Evolutionary conservation across 2,113 vertebrate species (phyloP).

Genomic region (Ploceus nigricollis): DNA sequence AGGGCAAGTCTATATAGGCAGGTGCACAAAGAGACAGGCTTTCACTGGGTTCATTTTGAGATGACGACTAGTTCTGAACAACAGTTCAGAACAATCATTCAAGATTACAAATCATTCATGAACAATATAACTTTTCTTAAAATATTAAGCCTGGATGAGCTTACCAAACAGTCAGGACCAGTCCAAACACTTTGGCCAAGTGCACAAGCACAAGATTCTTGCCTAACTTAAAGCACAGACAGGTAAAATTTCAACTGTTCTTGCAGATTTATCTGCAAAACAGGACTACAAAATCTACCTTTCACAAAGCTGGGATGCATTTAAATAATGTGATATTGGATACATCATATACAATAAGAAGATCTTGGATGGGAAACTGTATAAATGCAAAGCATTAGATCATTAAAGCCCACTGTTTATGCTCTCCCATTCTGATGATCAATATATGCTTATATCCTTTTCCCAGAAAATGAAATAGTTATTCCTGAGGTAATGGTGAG

Average conservation of each 20-base stretch:
- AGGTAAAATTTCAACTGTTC: neutral
- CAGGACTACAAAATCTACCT: neutral
- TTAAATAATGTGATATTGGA: neutral
- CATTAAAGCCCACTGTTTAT: neutral
- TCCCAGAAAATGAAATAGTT: neutral
- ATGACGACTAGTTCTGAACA: neutral
- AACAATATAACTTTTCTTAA: neutral
- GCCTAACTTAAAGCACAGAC: neutral
- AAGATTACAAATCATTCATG: no score
- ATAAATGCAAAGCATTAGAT: neutral
- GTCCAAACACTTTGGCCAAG: neutral
- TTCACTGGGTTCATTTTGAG: neutral
- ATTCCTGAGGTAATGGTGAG: neutral
- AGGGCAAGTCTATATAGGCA: neutral
- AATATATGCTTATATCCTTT: neutral
- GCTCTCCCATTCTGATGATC: neutral
- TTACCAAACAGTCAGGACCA: neutral
- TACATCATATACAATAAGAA: neutral
- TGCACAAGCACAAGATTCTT: neutral
- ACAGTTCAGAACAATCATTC: neutral
- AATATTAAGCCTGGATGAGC: neutral
- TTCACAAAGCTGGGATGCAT: neutral
- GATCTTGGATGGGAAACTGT: neutral
- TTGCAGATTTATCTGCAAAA: neutral
- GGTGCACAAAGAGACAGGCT: neutral